phyloP scores from a whole-genome alignment of 2,113 vertebrate genomes.

The Argyrosomus japonicus region DNA sequence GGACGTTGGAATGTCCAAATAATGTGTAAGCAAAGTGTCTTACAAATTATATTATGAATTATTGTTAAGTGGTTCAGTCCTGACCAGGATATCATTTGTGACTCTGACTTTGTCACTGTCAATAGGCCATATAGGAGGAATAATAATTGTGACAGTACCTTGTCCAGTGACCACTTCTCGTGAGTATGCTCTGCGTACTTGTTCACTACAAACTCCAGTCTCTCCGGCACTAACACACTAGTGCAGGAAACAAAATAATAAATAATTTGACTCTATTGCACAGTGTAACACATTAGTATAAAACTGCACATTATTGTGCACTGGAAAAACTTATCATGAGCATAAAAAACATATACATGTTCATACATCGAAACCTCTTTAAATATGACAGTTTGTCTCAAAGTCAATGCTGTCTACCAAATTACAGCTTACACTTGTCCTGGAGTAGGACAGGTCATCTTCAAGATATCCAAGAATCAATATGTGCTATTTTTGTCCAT shows the following conservation, averaged over 20 bases:
- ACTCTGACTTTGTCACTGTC: constrained; percentile 1
- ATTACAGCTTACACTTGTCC: background rate
- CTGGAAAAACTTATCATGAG: background rate
- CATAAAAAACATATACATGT: constrained; percentile 2
- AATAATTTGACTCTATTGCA: background rate
- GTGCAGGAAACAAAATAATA: constrained; percentile 33
- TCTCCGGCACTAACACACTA: constrained; percentile 91
- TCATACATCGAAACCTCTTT: background rate
- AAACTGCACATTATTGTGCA: background rate
- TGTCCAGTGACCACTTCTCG: constrained; percentile 97
- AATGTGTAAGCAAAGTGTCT: too few relatives aligned
- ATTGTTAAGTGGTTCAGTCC: background rate
- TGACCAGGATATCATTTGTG: constrained; percentile 15
- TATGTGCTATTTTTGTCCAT: background rate
- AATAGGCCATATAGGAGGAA: constrained; percentile 6
- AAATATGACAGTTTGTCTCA: background rate
- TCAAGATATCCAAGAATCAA: background rate
- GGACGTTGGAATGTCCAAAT: too few relatives aligned
- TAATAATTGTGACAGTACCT: constrained; percentile 79
- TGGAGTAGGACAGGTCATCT: background rate
- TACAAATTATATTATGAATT: background rate
- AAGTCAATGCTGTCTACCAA: background rate
- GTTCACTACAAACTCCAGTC: constrained; percentile 93
- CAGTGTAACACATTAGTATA: background rate
- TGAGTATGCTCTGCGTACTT: constrained; percentile 96